Evolutionary conservation across 1,140 invertebrate genomes (phyloP), one percentile per base, ranked within the genome.

Genomic region (Drosophila burlai): DNA sequence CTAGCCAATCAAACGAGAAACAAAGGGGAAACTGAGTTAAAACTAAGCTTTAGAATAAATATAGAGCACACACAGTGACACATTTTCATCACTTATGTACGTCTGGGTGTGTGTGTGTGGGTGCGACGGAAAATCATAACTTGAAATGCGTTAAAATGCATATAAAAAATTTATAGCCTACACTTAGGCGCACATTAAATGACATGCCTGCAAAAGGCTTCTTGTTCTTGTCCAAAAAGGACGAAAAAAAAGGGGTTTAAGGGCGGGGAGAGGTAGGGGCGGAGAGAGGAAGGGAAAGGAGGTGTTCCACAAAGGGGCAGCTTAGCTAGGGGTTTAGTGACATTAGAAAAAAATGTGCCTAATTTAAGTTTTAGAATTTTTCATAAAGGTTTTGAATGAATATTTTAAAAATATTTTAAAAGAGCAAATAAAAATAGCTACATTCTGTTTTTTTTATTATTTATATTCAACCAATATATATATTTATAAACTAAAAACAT

Each of bases 141-240:
- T 81, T 80, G 75, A 85, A 90, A 90, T 89, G 81, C 85, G 85
- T 85, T 90, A 89, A 89, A 89, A 84, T 89, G 84, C 84, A 89
- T 90, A 84, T 89, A 90, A 90, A 84, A 89, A 85, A 89, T 89
- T 72, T 80, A 90, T 90, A 58, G 81, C 81, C 81, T 59, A 85
- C 85, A 89, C 81, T 87, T 89, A 84, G 85, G 81, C 84, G 77
- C 77, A 89, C 84, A 90, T 90, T 79, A 90, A 87, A 81, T 89
- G 85, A 79, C 81, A 84, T 78, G 85, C 77, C 77, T 78, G 77
- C 81, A 89, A 84, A 84, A 89, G 81, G 81, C 72, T 80, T 38
- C 52, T 40, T 38, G 52, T 38, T 55, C 52, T 55, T 86, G 66
- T 79, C 66, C 63, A 67, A 55, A 71, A 24, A 29, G 49, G 58